A percentile compares a stretch with the other conserved stretches of the same genome.
phyloP scores from a whole-genome alignment of 2,888 invertebrate genomes.

The Drosophila trichaetosa region DNA sequence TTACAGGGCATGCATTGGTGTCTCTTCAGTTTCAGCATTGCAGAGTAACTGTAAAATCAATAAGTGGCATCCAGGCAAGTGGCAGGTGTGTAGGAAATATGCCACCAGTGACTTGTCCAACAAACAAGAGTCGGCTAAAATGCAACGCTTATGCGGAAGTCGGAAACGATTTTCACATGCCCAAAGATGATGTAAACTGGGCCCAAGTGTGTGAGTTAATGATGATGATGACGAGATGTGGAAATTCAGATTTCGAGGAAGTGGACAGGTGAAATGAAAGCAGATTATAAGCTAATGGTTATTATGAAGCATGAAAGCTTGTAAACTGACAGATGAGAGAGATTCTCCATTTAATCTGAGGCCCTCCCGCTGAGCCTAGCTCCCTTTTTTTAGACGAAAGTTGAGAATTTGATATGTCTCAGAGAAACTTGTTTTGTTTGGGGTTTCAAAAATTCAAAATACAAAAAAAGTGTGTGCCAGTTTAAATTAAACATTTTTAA shows the following conservation, averaged over 20 bases:
- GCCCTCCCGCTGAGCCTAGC: not conserved
- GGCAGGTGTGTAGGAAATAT: slow-evolving; percentile 20
- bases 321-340: not conserved
- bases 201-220: slow-evolving; percentile 36
- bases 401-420: not conserved
- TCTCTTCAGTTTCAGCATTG: slow-evolving; percentile 2
- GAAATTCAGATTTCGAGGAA: slow-evolving; percentile 35
- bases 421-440: not conserved
- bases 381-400: not conserved
- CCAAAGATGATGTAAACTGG: slow-evolving; percentile 65
- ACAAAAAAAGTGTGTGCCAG: not conserved
- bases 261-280: slow-evolving; percentile 19
- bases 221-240: slow-evolving; percentile 30
- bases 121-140: slow-evolving; percentile 17
- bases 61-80: slow-evolving; percentile 15
- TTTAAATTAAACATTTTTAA: not conserved
- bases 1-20: not conserved
- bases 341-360: not conserved
- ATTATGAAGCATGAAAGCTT: not conserved
- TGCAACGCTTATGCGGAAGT: slow-evolving; percentile 63
- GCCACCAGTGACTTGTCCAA: slow-evolving; percentile 40
- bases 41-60: slow-evolving; percentile 49
- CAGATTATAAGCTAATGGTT: slow-evolving; percentile 19
- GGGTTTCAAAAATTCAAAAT: not conserved
- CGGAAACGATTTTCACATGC: slow-evolving; percentile 66